Conservation (phyloP, 2,888 invertebrate species). For the Strigamia transsilvanica region DNA sequence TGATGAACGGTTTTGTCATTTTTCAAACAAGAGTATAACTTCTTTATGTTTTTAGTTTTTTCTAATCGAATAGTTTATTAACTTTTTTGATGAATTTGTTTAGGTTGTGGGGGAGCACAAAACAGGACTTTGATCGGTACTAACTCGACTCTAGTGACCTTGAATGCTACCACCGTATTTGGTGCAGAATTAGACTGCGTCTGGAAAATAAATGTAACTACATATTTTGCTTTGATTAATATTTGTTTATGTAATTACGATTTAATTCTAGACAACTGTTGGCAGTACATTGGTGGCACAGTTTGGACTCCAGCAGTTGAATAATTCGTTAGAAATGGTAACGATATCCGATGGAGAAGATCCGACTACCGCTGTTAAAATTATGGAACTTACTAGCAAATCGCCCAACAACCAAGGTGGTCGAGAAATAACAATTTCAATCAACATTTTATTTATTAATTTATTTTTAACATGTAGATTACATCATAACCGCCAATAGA, state of each 20-base stretch:
- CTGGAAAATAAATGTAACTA: neutral
- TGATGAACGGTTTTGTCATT: neutral
- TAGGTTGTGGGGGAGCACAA: neutral
- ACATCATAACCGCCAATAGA: neutral
- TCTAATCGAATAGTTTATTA: neutral
- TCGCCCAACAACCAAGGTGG: neutral
- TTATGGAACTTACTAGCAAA: neutral
- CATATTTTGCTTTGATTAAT: neutral
- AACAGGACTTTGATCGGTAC: neutral
- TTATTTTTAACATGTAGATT: neutral
- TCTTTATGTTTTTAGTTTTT: neutral
- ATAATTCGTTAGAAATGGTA: neutral
- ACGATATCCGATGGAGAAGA: neutral
- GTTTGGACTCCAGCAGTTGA: neutral
- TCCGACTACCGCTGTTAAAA: neutral
- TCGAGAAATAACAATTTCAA: neutral
- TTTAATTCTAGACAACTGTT: neutral
- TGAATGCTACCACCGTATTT: neutral
- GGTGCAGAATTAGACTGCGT: neutral
- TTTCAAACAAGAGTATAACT: neutral
- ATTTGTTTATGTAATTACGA: too few relatives aligned
- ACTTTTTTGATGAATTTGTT: neutral
- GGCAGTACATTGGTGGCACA: neutral
- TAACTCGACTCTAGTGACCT: neutral
- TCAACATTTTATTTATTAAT: neutral